Conservation (phyloP, 2,797 vertebrate species). For the Pseudochirops cupreus region DNA sequence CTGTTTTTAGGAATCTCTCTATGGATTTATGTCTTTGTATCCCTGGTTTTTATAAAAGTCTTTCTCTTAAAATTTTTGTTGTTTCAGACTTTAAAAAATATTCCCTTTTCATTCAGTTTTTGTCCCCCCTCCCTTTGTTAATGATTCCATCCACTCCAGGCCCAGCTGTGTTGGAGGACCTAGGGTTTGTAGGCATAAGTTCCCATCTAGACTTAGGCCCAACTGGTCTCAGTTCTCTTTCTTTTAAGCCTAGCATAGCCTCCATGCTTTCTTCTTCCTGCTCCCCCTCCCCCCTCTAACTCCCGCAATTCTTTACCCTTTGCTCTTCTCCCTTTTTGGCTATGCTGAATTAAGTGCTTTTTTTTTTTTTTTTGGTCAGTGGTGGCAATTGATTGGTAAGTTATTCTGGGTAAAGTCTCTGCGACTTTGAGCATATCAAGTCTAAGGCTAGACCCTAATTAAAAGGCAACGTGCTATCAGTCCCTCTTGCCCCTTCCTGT, state of each 20-base stretch:
- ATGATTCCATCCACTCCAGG: not conserved
- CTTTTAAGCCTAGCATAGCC: not conserved
- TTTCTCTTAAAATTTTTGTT: not conserved
- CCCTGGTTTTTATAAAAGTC: not conserved
- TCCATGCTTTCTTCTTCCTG: not conserved
- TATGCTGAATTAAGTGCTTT: not conserved
- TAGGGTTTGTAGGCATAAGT: not conserved
- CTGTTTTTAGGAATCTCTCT: not conserved
- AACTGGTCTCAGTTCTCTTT: not conserved
- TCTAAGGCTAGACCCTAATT: not conserved
- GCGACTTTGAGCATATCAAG: not conserved
- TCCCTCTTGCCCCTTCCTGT: not conserved
- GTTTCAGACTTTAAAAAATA: not conserved
- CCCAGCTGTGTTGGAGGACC: not conserved
- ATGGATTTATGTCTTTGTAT: not conserved
- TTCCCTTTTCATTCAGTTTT: not conserved
- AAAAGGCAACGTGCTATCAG: not conserved
- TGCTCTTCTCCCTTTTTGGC: not conserved
- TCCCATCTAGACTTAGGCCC: not conserved
- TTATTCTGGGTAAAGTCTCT: not conserved
- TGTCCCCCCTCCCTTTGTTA: not conserved
- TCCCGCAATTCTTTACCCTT: not conserved
- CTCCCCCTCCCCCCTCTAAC: not conserved
- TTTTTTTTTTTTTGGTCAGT: not conserved
- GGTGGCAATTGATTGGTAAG: not conserved